Conservation (phyloP, 2,888 invertebrate species). For the Aphodius granarius region DNA sequence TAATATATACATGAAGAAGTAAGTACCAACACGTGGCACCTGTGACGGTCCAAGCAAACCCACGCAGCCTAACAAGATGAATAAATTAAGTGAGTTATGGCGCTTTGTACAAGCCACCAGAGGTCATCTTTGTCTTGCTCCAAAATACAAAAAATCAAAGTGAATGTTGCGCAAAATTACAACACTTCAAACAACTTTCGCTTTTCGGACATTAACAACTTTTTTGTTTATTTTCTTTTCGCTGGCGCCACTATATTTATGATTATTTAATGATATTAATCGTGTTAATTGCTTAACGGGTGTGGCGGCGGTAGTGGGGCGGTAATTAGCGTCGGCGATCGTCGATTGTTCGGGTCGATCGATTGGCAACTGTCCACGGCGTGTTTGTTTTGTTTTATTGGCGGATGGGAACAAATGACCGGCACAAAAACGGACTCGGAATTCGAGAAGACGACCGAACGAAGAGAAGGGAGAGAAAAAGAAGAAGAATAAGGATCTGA, state of each 20-base stretch:
- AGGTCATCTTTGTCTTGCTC: not conserved
- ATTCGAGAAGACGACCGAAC: not conserved
- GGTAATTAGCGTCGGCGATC: not conserved
- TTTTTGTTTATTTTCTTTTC: too few species aligned
- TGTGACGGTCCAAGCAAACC: not conserved
- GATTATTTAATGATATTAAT: not conserved
- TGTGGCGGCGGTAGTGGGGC: not conserved
- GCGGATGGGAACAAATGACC: not conserved
- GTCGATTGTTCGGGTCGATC: not conserved
- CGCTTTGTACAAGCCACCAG: not conserved
- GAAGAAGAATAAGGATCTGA: constrained; percentile 20
- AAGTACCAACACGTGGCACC: not conserved
- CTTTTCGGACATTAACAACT: not conserved
- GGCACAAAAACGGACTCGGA: constrained; percentile 1
- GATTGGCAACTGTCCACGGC: not conserved
- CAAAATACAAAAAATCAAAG: not conserved
- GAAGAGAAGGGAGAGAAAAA: not conserved
- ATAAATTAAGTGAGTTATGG: not conserved
- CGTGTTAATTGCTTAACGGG: not conserved
- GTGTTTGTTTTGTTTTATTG: not conserved
- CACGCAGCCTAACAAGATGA: not conserved
- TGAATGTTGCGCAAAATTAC: not conserved
- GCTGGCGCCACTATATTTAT: not conserved
- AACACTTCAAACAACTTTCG: not conserved
- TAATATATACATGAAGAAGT: not conserved